Base-by-base conservation (phyloP, 2,888 invertebrate species). In the Leistus spinibarbis region DNA sequence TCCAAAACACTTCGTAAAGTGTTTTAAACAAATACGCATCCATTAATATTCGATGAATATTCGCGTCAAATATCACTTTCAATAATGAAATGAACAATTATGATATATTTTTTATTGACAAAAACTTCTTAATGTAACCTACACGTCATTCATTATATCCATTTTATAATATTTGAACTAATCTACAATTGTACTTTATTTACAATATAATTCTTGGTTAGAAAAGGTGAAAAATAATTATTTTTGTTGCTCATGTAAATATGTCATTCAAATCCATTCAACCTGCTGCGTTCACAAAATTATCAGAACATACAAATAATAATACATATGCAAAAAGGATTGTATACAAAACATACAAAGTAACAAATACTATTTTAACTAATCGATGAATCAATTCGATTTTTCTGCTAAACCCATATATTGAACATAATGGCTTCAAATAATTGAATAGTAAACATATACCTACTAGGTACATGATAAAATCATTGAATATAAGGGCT, bases 191-290 rank as follows among this genome's bases (percentile, higher is more conserved):
- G 73, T 73, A 73, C 73, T 73, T 66, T 73, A 73, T 73, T 73
- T 73, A 73, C 73, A 73, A 67, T 73, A 67, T 66, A 60, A 56
- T 64, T 23, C 23, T 56, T 72, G 56, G 57, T 73, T 67, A 73
- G 73, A 73, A 73, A 73, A 73, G 53, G 73, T 73, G 73, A 53
- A 73, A 73, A 72, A 72, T 57, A 66, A 70, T 70, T 62, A 71
- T 65, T 70, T 70, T 71, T 54, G 7, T 63, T 71, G 64, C 17
- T 65, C 65, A 64, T 69, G 24, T 69, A 56, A 20, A 20, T n/a
- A n/a, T 20, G 27, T 54, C 73, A 73, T 73, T 73, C 73, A 67
- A 63, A 54, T 40, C 13, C 40, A 40, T 40, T 40, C 40, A 40
- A 40, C 7, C 40, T 40, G 7, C 40, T 40, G 40, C 40, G 40